phyloP scores from a whole-genome alignment of 2,797 vertebrate genomes.

The Thaleichthys pacificus region DNA sequence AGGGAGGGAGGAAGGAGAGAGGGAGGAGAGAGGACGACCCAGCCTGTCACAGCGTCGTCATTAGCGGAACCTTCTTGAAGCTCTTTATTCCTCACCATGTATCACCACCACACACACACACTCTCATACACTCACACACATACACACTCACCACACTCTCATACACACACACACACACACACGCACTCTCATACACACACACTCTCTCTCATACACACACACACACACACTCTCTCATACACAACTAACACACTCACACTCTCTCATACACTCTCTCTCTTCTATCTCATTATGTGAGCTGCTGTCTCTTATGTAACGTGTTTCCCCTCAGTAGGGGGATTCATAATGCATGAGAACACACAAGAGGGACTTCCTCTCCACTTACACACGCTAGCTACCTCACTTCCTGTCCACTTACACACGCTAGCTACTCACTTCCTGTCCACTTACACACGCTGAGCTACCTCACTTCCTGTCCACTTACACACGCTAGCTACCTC shows the following conservation, averaged over 20 bases:
- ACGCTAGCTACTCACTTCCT: too few species aligned
- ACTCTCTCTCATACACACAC: not conserved
- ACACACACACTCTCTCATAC: not conserved
- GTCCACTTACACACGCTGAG: too few species aligned
- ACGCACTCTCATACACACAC: too few species aligned
- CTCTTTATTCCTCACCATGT: constrained; percentile 52
- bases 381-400: not conserved
- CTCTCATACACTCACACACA: not conserved
- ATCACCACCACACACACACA: constrained; percentile 24
- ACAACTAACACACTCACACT: too few species aligned
- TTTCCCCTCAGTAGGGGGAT: constrained; percentile 50
- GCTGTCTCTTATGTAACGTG: constrained; percentile 59
- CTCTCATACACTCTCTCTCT: too few species aligned
- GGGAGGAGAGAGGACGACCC: constrained; percentile 49
- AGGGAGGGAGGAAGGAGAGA: constrained; percentile 21
- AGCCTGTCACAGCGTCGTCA: constrained; percentile 63
- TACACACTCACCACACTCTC: not conserved
- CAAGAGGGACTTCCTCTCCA: constrained; percentile 49
- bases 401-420: too few species aligned
- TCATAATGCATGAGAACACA: constrained; percentile 67
- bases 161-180: not conserved
- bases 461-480: too few species aligned
- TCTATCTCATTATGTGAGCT: constrained; percentile 65
- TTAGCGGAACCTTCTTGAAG: constrained; percentile 66
- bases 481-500: constrained; percentile 25